Evolutionary conservation across 2,113 vertebrate species (phyloP).

Genomic region (Xiphophorus hellerii): DNA sequence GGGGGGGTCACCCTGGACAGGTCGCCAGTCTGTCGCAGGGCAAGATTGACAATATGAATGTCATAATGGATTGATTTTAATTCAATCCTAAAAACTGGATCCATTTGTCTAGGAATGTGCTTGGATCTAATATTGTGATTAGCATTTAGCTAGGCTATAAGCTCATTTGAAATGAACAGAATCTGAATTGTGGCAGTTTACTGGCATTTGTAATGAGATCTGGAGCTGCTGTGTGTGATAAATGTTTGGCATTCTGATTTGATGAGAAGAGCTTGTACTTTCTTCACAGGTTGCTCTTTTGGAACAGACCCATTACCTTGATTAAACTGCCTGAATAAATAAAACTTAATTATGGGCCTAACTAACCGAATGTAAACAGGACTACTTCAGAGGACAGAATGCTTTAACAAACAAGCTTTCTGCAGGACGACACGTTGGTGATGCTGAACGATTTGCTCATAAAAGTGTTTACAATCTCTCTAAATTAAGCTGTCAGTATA

Average conservation of each 20-base stretch:
- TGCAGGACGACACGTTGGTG: neutral
- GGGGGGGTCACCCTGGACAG: no score
- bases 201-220: neutral
- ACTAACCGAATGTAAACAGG: neutral
- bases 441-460: neutral
- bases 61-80: neutral
- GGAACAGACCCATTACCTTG: slow-evolving; percentile 1
- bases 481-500: neutral
- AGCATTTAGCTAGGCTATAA: no score
- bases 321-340: slow-evolving; percentile 19
- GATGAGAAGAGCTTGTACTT: neutral
- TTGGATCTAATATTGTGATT: neutral
- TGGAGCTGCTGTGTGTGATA: neutral
- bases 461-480: neutral
- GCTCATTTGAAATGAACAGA: neutral
- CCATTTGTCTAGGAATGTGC: neutral
- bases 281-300: slow-evolving; percentile 1
- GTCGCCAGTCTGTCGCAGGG: no score
- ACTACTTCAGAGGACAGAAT: neutral
- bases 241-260: slow-evolving; percentile 1
- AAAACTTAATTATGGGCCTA: slow-evolving; percentile 2
- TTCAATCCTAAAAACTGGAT: neutral
- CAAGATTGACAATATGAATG: neutral
- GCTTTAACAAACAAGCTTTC: neutral
- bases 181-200: neutral